A percentile compares a stretch with the other conserved stretches of the same genome.
Evolutionary conservation across 2,113 vertebrate species (phyloP).

Genomic region (Amblyopsis rosae): DNA sequence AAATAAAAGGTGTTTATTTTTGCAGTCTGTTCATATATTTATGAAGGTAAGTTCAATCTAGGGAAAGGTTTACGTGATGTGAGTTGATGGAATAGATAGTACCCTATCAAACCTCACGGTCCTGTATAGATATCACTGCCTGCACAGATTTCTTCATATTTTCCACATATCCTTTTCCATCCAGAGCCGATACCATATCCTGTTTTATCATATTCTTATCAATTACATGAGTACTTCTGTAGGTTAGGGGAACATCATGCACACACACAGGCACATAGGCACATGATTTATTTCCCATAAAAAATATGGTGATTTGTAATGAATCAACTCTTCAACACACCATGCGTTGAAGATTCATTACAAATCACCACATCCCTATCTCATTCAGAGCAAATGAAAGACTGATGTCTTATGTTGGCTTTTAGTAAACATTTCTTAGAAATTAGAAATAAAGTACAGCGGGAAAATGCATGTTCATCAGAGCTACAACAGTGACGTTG

Average conservation of each 20-base stretch:
- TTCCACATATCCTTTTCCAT: no score
- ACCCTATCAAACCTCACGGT: not conserved
- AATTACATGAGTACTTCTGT: slow-evolving; percentile 19
- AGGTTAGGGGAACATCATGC: slow-evolving; percentile 26
- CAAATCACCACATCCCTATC: no score
- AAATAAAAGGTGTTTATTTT: slow-evolving; percentile 45
- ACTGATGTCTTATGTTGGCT: no score
- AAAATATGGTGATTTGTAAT: no score
- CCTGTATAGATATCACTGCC: not conserved
- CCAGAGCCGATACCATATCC: not conserved
- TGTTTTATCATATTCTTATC: slow-evolving; percentile 27
- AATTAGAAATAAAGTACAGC: no score
- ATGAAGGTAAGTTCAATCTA: slow-evolving; percentile 17
- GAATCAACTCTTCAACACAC: no score
- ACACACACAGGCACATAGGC: not conserved
- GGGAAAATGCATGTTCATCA: no score
- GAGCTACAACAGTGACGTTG: no score
- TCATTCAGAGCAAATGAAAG: no score
- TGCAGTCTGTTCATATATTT: slow-evolving; percentile 33
- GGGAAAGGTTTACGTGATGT: slow-evolving; percentile 19
- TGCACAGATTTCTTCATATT: not conserved
- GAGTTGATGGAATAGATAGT: not conserved
- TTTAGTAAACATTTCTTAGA: no score
- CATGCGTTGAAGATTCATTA: no score
- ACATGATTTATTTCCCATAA: no score